Base-by-base conservation (phyloP, 2,888 invertebrate genomes). In the Tuta absoluta region DNA sequence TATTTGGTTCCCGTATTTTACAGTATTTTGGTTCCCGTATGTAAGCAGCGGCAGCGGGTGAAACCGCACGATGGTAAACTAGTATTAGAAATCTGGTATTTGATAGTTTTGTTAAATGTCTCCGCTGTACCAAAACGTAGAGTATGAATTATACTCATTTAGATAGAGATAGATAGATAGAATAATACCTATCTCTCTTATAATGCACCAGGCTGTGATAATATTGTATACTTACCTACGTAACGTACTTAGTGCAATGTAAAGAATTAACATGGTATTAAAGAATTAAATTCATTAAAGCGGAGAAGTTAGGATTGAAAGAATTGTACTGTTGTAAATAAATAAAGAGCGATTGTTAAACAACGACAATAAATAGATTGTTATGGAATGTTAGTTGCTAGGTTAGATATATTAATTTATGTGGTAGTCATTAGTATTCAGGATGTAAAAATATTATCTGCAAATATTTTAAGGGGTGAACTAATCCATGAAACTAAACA, bases 371-470 rank as follows among this genome's bases (percentile, higher is more conserved):
- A 53, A 51, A 23, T 53, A 24, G 28, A 53, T 53, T 53, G 53
- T 24, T 49, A 49, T 10, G 11, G 21, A 49, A 19, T 53, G 45
- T 45, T 45, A 45, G 45, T 45, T 45, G 3, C 45, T 45, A 53
- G 21, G 28, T 28, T 24, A 53, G 19, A 19, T 5, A 11, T 53
- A 24, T 28, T n/a, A 24, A 8, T 23, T 24, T 24, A 53, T n/a
- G n/a, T n/a, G n/a, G 53, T 53, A 21, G 53, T 53, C 53, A 53
- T 53, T 53, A 53, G 53, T 53, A 53, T n/a, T n/a, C n/a, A n/a
- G n/a, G n/a, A n/a, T n/a, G n/a, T n/a, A n/a, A n/a, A n/a, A n/a
- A n/a, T n/a, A n/a, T n/a, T n/a, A n/a, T n/a, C n/a, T n/a, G n/a
- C n/a, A n/a, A n/a, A n/a, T n/a, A n/a, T n/a, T n/a, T n/a, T n/a